Evolutionary conservation across 2,888 invertebrate genomes (phyloP), one percentile per base, ranked within the genome.

Genomic region (Schrankia costaestrigalis): DNA sequence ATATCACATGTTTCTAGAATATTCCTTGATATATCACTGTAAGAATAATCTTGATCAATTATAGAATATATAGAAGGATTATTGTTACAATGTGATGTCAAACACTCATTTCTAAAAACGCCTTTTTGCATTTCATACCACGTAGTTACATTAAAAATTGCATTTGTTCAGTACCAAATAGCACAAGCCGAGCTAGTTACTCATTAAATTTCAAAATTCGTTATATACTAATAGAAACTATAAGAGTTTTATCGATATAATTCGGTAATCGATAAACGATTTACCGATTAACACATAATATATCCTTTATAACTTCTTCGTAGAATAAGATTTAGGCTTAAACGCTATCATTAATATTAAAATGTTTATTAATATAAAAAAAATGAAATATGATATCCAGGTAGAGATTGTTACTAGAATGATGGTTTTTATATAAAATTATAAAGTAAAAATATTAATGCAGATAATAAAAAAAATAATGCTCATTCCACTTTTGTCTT

Each of bases 341-440:
- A 82, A 74, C 28, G 80, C 78, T 81, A 81, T 72, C 65, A 75
- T 76, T 73, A 79, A 72, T 69, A 63, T 59, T 63, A 66, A 77
- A 78, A 70, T 79, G 78, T 82, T 84, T 82, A 81, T 71, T 78
- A 80, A 75, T 65, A 79, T 69, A 54, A 32, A 54, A 34, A 61
- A 75, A 76, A 63, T 70, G 62, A 73, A 78, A 73, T 82, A 83
- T 78, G 54, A 62, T 68, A 85, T 80, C 74, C 83, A 68, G 71
- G 86, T 86, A 87, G 86, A 79, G 63, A 80, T 87, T 87, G 87
- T 87, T 87, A 87, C 71, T 87, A 86, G 83, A 81, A 75, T 77
- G 82, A 79, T 82, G 83, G 77, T 83, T 86, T 85, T 85, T 85
- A 82, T 81, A 80, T 60, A 57, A 79, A 78, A 73, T 23, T 71